Evolutionary conservation across 2,797 vertebrate species (phyloP).

Genomic region (Tragelaphus eurycerus): DNA sequence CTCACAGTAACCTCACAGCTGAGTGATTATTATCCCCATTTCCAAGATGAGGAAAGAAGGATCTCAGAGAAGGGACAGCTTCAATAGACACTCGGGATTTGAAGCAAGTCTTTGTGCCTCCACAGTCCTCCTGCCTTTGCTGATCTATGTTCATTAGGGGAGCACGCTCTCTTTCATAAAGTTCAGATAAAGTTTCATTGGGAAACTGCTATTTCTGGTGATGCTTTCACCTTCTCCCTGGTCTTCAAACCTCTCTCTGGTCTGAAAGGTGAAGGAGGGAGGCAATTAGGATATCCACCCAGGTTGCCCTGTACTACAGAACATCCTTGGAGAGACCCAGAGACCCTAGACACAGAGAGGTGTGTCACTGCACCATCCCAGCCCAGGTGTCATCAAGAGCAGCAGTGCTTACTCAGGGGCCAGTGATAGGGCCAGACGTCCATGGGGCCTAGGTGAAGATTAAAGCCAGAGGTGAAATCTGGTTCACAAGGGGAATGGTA

Average conservation of each 20-base stretch:
- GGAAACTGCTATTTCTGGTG: not conserved
- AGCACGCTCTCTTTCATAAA: not conserved
- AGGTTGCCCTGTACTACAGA: not conserved
- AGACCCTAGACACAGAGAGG: not conserved
- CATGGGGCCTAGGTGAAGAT: not conserved
- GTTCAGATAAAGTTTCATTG: not conserved
- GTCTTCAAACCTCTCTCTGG: not conserved
- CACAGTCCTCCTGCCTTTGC: not conserved
- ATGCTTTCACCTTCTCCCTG: not conserved
- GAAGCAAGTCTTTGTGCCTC: not conserved
- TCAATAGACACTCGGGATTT: not conserved
- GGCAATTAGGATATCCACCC: not conserved
- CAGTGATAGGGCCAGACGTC: not conserved
- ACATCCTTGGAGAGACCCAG: not conserved
- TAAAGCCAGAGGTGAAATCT: constrained; percentile 23
- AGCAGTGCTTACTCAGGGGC: not conserved
- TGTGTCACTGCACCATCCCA: not conserved
- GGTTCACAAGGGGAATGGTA: not conserved
- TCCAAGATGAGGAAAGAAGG: not conserved
- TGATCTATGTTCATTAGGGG: not conserved
- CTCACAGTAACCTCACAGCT: not conserved
- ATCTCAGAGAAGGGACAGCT: not conserved
- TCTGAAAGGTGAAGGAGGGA: not conserved
- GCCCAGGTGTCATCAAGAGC: not conserved
- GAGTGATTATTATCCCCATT: not conserved